phyloP scores from a whole-genome alignment of 2,113 vertebrate species.

The Peromyscus californicus region DNA sequence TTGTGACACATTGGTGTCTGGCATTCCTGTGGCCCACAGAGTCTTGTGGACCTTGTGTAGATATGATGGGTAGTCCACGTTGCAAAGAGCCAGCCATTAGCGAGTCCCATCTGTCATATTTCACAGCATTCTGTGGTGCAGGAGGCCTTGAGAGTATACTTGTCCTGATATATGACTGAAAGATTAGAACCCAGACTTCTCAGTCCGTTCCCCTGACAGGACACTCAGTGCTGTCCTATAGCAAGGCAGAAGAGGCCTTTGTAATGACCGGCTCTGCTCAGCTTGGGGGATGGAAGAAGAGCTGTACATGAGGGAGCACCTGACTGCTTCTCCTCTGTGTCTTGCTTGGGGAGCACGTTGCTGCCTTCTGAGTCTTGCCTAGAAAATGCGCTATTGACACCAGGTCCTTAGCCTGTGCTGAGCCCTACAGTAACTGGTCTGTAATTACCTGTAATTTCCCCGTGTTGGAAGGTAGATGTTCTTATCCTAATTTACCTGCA shows the following conservation, averaged over 20 bases:
- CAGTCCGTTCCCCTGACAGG: neutral
- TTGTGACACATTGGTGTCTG: neutral
- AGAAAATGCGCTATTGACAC: neutral
- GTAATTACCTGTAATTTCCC: neutral
- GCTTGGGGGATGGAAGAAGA: neutral
- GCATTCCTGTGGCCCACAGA: neutral
- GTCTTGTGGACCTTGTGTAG: neutral
- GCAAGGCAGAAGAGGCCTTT: neutral
- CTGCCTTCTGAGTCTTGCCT: neutral
- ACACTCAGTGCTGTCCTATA: neutral
- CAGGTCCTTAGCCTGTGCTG: neutral
- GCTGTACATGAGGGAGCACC: neutral
- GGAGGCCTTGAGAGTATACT: neutral
- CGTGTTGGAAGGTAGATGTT: neutral
- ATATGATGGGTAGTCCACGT: neutral
- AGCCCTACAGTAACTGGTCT: accelerated
- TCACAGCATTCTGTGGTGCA: neutral
- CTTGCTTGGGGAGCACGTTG: neutral
- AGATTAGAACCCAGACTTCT: neutral
- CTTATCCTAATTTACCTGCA: neutral
- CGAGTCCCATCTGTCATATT: neutral
- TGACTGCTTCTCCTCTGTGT: neutral
- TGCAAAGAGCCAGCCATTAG: neutral
- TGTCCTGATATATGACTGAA: neutral
- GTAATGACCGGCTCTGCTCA: neutral